These are phyloP conservation scores for Rhinoderma darwinii DNA, from an alignment of 2,113 vertebrate species.

Conservation along the genomic window DNA sequence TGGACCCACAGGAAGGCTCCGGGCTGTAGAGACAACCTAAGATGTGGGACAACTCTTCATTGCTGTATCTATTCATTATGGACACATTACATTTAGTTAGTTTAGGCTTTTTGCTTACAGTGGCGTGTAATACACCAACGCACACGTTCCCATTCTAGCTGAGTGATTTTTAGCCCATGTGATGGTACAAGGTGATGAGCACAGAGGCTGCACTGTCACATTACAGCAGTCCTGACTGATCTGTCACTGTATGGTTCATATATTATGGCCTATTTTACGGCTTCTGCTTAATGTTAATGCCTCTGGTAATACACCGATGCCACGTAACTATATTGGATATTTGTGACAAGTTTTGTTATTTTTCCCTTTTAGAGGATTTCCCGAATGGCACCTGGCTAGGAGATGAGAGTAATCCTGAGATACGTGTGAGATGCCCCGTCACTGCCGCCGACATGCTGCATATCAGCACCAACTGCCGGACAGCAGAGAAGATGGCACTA, in stretches of 20 bases:
- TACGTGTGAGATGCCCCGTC: conserved; percentile 93
- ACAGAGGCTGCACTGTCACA: too few relatives aligned
- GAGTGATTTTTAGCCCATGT: neutral
- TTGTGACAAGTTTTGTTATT: neutral
- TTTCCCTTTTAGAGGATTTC: conserved; percentile 83
- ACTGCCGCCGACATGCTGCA: conserved; percentile 93
- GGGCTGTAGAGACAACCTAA: neutral
- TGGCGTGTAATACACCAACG: neutral
- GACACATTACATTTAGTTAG: too few relatives aligned
- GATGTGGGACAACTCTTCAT: too few relatives aligned
- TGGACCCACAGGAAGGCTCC: too few relatives aligned
- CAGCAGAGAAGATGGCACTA: conserved; percentile 96
- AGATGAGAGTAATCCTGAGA: conserved; percentile 93
- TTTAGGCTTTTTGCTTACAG: too few relatives aligned
- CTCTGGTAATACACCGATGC: neutral
- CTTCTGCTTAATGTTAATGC: neutral
- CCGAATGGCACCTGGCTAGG: conserved; percentile 94
- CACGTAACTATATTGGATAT: neutral
- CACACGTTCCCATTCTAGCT: neutral
- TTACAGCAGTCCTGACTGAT: neutral
- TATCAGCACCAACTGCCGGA: conserved; percentile 95
- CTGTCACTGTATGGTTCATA: neutral
- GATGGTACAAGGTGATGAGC: too few relatives aligned
- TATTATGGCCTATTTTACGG: too few relatives aligned
- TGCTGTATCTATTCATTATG: too few relatives aligned